Conservation (phyloP, 2,113 vertebrate species). For the Xenopus tropicalis region DNA sequence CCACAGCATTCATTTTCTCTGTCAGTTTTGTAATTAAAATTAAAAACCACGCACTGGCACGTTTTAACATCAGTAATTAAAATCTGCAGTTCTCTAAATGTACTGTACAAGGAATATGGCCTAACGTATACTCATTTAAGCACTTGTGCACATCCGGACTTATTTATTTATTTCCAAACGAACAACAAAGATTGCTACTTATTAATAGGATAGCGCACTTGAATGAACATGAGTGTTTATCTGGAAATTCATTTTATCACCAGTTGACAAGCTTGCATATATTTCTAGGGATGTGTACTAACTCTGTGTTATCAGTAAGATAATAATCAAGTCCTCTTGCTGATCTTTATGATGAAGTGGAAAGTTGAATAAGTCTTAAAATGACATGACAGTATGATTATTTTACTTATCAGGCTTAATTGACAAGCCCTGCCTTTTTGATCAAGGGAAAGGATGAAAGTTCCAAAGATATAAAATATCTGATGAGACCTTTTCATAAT, state of each 20-base stretch:
- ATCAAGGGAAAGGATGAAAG: no score
- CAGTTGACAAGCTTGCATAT: no score
- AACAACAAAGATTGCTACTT: not conserved
- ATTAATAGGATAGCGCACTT: not conserved
- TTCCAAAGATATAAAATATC: no score
- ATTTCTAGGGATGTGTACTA: no score
- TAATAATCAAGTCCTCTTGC: no score
- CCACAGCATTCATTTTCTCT: not conserved
- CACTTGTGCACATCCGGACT: not conserved
- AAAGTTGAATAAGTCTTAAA: no score
- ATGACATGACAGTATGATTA: no score
- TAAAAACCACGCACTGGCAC: slow-evolving; percentile 1
- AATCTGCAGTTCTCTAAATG: not conserved
- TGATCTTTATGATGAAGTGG: no score
- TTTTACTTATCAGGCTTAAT: no score
- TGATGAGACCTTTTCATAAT: no score
- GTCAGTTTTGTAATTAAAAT: slow-evolving; percentile 6
- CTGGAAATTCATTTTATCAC: not conserved
- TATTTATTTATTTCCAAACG: not conserved
- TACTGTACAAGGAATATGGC: not conserved
- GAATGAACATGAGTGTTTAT: not conserved
- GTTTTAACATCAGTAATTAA: slow-evolving; percentile 2
- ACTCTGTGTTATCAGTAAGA: no score
- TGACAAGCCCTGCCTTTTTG: no score
- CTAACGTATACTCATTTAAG: not conserved